A percentile compares a stretch with the other conserved stretches of the same genome.
Conservation (phyloP, 2,113 vertebrate species). For the Actinemys pallida region DNA sequence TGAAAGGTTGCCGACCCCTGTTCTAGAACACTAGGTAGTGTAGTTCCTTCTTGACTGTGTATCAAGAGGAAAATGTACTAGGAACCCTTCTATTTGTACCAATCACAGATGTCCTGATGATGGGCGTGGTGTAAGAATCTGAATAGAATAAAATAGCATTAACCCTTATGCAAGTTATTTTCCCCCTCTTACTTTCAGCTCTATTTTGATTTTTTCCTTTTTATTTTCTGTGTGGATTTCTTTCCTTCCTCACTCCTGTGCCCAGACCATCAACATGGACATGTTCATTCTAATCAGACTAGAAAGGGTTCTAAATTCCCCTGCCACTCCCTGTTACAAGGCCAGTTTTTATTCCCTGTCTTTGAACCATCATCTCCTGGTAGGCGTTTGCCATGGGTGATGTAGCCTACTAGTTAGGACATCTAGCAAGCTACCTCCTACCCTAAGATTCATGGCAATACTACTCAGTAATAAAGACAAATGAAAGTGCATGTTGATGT, state of each 20-base stretch:
- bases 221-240: not conserved
- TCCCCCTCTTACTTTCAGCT: not conserved
- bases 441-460: not conserved
- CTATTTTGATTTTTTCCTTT: not conserved
- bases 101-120: not conserved
- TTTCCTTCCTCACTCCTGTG: slow-evolving; percentile 4
- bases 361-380: not conserved
- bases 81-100: slow-evolving; percentile 23
- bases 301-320: slow-evolving; percentile 35
- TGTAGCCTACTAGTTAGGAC: not conserved
- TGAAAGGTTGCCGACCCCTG: too few relatives aligned
- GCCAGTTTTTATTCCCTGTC: slow-evolving; percentile 11
- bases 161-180: not conserved
- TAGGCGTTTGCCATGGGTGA: fast-evolving
- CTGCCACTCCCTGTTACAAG: slow-evolving; percentile 41
- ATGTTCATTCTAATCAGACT: slow-evolving; percentile 37
- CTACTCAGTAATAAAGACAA: not conserved
- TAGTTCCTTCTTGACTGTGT: not conserved
- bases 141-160: fast-evolving
- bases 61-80: not conserved
- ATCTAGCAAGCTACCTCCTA: not conserved
- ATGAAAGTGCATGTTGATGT: not conserved
- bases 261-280: slow-evolving; percentile 18
- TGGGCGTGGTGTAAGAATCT: not conserved
- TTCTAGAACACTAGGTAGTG: not conserved